Base-by-base conservation (phyloP, 2,113 vertebrate genomes). In the Petaurus breviceps region DNA sequence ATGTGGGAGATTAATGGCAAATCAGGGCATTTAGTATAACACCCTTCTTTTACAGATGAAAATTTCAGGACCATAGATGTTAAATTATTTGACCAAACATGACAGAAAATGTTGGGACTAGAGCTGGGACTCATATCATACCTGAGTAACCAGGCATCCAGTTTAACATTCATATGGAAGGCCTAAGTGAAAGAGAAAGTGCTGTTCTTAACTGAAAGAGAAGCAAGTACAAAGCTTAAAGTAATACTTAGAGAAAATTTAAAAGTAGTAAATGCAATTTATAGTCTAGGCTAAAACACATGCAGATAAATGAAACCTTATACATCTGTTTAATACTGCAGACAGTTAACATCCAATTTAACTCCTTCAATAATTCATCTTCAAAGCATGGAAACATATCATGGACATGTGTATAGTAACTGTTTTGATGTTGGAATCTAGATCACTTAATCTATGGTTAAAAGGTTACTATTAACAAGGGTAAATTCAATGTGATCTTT, bases 401-500 rank as follows among this genome's bases (percentile, higher is more conserved):
- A 77, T 31, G 0, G 19, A 43, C 94, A 91, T 1, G 46, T 89
- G 0, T 0, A 93, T 68, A 89, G 94, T 49, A 92, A 94, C 57
- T 50, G 22, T 68, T 77, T 47, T 92, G 11, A 55, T 46, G 51
- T 92, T 94, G 94, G 94, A 97, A 96, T 50, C 50, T 43, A 8
- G 7, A 91, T 93, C 94, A 94, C 95, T 97, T 51, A 90, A 91
- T 92, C 92, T 31, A 14, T n/a, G 90, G 94, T 94, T 94, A 94
- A 93, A 96, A 95, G 89, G 93, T 25, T 50, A 24, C 84, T 96
- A 95, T 92, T 91, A 51, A 2, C 57, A 89, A 94, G 77, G 96
- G 97, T 92, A 96, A 96, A 97, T 91, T 96, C 96, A 95, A 89
- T 61, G 92, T 90, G 94, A 95, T 97, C 96, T 96, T 96, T 97